These are phyloP conservation scores for Tricholaema leucomelas DNA, from an alignment of 2,113 vertebrate genomes.

Conservation along the genomic window DNA sequence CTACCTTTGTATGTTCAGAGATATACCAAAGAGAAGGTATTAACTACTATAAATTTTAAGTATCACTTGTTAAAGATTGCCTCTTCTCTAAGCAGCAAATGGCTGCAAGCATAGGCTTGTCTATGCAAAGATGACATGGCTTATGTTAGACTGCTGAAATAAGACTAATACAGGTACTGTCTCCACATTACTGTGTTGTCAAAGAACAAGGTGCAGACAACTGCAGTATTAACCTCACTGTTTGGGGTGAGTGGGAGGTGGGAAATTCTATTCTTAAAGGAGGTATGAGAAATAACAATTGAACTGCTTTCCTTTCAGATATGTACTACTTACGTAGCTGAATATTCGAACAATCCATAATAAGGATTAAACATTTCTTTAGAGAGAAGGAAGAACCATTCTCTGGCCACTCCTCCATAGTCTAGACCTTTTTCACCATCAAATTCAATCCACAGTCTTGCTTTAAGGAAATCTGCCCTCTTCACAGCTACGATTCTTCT, in stretches of 20 bases:
- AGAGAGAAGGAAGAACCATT: constrained; percentile 99
- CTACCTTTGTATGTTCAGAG: background rate
- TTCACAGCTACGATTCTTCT: constrained; percentile 91
- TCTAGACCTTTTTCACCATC: constrained; percentile 97
- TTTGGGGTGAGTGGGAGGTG: rapidly evolving
- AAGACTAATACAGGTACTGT: background rate
- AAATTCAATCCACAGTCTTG: constrained; percentile 96
- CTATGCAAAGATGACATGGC: background rate
- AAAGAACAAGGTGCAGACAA: background rate
- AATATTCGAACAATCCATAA: constrained; percentile 97
- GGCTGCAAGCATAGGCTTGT: background rate
- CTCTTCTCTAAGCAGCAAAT: background rate
- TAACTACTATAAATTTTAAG: background rate
- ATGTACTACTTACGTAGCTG: constrained; percentile 89
- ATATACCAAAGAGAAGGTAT: background rate
- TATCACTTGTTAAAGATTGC: background rate
- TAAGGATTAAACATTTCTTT: constrained; percentile 99
- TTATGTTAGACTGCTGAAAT: background rate
- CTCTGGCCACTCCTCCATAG: constrained; percentile 94
- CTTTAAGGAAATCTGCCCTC: constrained; percentile 90
- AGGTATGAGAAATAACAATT: background rate
- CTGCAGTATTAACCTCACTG: background rate
- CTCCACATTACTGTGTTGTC: background rate
- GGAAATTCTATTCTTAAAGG: background rate
- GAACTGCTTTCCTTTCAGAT: background rate